Percentiles rank a stretch among this genome's conserved stretches.
These are phyloP conservation scores for Coptodon bakossiorum DNA, from an alignment of 2,113 vertebrate genomes.

Conservation along the genomic window DNA sequence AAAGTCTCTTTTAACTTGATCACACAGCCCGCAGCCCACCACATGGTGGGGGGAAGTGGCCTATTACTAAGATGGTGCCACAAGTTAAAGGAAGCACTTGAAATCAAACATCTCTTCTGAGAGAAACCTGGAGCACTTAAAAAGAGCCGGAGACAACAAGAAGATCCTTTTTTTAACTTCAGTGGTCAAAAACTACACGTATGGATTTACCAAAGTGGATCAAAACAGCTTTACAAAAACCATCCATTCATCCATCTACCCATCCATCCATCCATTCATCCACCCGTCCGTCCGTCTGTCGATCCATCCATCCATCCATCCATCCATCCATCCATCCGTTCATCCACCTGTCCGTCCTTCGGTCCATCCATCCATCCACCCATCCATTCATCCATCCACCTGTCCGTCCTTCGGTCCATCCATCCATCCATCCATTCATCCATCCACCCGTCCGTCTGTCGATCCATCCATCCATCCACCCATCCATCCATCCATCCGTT, in stretches of 20 bases:
- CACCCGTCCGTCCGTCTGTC: fast-evolving
- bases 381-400: fast-evolving
- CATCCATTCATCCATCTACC: fast-evolving
- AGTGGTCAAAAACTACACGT: fast-evolving
- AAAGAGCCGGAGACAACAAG: not conserved
- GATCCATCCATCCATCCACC: fast-evolving
- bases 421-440: no score
- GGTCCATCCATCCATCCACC: no score
- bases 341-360: fast-evolving
- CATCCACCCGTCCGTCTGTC: fast-evolving
- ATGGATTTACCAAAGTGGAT: not conserved
- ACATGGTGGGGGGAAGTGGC: not conserved
- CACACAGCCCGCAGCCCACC: fast-evolving
- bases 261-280: no score
- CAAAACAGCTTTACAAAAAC: not conserved
- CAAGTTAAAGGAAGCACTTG: not conserved
- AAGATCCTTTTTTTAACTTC: not conserved
- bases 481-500: fast-evolving
- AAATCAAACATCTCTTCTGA: not conserved
- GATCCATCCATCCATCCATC: not conserved
- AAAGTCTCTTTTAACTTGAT: not conserved
- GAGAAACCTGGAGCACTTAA: not conserved
- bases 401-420: fast-evolving
- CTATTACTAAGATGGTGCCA: not conserved
- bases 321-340: fast-evolving